Percentiles rank a stretch among this genome's conserved stretches.
phyloP scores from a whole-genome alignment of 2,113 vertebrate genomes.

The Phylloscopus trochiloides region DNA sequence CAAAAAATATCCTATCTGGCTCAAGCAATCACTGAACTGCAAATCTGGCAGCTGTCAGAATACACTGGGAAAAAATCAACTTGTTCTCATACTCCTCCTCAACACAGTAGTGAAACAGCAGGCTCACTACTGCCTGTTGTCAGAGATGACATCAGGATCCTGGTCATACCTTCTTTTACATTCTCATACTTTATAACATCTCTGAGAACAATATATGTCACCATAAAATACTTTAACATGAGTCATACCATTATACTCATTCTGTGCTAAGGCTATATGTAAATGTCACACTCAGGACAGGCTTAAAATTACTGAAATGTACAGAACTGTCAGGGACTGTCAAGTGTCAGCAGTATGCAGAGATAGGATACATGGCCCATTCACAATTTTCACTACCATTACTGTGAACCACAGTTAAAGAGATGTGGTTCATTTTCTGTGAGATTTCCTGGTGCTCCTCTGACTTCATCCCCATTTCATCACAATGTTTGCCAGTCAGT shows the following conservation, averaged over 20 bases:
- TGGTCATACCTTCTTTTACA: neutral
- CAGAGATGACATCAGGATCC: neutral
- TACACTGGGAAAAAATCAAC: neutral
- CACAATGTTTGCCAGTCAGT: neutral
- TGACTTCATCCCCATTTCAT: neutral
- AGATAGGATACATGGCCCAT: fast-evolving
- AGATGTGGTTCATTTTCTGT: neutral
- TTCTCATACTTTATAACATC: neutral
- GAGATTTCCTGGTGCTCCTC: neutral
- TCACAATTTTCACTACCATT: neutral
- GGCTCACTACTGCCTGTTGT: neutral
- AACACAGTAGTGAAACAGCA: fast-evolving
- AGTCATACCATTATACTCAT: neutral
- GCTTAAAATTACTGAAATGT: neutral
- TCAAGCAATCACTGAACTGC: neutral
- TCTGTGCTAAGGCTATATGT: neutral
- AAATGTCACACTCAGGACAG: neutral
- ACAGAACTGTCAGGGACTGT: neutral
- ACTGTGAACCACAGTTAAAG: neutral
- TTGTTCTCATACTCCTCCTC: neutral
- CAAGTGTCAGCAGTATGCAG: neutral
- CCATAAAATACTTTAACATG: fast-evolving
- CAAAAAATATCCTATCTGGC: neutral
- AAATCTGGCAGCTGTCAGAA: neutral
- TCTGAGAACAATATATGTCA: neutral